Evolutionary conservation across 2,888 invertebrate genomes (phyloP).

Genomic region (Ectemnius lituratus): DNA sequence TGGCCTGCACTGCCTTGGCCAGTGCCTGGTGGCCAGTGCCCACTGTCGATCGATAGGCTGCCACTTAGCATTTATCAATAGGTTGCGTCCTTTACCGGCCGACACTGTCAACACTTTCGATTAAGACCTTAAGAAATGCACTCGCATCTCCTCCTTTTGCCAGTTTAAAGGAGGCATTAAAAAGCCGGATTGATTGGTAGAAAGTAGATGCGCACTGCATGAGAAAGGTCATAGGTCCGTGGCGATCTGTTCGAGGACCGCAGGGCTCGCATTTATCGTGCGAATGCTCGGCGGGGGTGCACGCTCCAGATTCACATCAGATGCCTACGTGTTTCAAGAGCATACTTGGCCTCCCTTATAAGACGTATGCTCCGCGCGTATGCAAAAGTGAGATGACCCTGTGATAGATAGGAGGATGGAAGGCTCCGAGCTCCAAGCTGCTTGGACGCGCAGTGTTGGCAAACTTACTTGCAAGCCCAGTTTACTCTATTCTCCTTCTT

Average conservation of each 20-base stretch:
- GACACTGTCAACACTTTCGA: conserved; percentile 27
- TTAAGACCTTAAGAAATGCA: conserved; percentile 28
- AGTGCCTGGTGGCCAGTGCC: no score
- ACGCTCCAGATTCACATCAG: conserved; percentile 67
- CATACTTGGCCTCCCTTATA: conserved; percentile 42
- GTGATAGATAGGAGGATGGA: conserved; percentile 61
- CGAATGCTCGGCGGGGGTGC: conserved; percentile 52
- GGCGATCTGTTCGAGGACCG: conserved; percentile 52
- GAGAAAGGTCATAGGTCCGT: conserved; percentile 43
- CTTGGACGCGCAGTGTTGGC: no score
- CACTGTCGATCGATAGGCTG: conserved; percentile 43
- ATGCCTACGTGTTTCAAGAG: conserved; percentile 68
- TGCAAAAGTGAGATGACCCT: conserved; percentile 70
- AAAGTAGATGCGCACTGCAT: conserved; percentile 33
- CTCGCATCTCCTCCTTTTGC: background rate
- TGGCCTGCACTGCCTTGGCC: no score
- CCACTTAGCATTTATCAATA: conserved; percentile 67
- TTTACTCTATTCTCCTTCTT: no score
- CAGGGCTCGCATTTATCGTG: conserved; percentile 48
- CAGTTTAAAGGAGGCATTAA: background rate
- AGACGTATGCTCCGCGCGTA: conserved; percentile 54
- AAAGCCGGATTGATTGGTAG: conserved; percentile 30
- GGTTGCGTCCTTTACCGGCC: conserved; percentile 27
- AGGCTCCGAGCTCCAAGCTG: conserved; percentile 11
- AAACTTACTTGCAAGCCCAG: no score